These are phyloP conservation scores for Anthopleura sola DNA, from an alignment of 64 coral and sea anemone genomes.

Conservation along the genomic window DNA sequence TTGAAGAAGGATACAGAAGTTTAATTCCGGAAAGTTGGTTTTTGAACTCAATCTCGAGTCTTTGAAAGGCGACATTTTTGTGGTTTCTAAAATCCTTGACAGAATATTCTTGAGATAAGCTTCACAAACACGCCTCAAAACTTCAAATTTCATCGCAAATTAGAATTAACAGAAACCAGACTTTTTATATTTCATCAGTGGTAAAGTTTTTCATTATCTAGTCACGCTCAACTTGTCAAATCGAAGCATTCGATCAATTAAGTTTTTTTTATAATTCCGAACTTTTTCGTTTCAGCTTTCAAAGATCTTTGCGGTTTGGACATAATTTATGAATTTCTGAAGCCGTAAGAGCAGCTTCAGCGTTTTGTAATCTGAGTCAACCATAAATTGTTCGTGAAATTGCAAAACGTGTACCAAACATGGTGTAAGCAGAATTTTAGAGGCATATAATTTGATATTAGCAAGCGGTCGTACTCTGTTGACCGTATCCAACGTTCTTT, in stretches of 20 bases:
- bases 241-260: background rate
- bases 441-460: background rate
- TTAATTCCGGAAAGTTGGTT: background rate
- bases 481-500: background rate
- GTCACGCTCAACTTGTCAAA: background rate
- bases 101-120: slow-evolving; percentile 21
- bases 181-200: background rate
- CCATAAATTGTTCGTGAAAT: background rate
- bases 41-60: background rate
- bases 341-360: background rate
- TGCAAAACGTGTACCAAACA: background rate
- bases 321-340: background rate
- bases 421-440: background rate
- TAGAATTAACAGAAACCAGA: background rate
- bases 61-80: slow-evolving; percentile 23
- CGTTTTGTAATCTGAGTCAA: background rate
- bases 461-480: background rate
- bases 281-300: background rate
- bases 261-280: background rate
- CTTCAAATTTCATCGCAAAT: background rate
- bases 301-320: background rate
- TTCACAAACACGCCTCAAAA: background rate
- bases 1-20: background rate
- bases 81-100: slow-evolving; percentile 8
- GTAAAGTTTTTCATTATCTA: background rate